Evolutionary conservation across 2,888 invertebrate species (phyloP).

Genomic region (Bursaphelenchus okinawaensis): DNA sequence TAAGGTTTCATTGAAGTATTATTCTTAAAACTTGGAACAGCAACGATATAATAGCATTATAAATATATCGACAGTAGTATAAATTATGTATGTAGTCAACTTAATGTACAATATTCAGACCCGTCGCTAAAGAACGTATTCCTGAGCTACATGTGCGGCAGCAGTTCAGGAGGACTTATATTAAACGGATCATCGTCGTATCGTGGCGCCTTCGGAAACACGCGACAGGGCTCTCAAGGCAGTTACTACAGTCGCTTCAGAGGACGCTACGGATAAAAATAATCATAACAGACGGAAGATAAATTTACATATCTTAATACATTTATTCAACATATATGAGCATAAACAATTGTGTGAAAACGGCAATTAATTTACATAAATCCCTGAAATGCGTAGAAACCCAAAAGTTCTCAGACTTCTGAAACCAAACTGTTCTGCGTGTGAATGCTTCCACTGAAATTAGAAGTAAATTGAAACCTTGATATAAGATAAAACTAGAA

Average conservation of each 20-base stretch:
- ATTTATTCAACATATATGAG: background rate
- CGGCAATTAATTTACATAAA: background rate
- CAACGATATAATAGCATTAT: no score
- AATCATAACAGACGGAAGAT: no score
- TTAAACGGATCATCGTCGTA: background rate
- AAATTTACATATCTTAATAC: no score
- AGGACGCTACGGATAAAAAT: background rate
- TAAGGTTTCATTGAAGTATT: background rate
- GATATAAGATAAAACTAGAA: no score
- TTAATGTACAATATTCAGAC: background rate
- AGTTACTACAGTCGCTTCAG: background rate
- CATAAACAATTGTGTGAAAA: background rate
- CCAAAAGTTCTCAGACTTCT: slow-evolving; percentile 26
- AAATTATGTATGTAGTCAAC: no score
- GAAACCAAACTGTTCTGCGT: slow-evolving; percentile 37
- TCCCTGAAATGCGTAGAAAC: background rate
- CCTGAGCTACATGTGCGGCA: background rate
- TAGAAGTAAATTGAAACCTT: no score
- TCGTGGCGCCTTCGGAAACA: background rate
- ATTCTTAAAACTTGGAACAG: no score
- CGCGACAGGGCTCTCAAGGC: background rate
- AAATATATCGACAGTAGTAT: no score
- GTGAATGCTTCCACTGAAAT: slow-evolving; percentile 31
- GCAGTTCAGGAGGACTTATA: background rate
- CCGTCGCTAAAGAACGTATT: background rate